Conservation (phyloP, 2,888 invertebrate genomes). For the Schrankia costaestrigalis region DNA sequence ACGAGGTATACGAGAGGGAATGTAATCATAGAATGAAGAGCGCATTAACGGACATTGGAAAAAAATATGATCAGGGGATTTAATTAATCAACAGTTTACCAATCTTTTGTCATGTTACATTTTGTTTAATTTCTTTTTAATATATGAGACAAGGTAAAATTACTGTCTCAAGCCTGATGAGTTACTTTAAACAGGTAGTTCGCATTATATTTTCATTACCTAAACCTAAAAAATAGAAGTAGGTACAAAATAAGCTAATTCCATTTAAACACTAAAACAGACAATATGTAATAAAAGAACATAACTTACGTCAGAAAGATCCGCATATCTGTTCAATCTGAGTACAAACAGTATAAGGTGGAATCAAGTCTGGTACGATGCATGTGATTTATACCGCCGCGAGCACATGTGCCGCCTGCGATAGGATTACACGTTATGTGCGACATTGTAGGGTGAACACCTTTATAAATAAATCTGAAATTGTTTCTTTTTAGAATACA, state of each 20-base stretch:
- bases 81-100: no score
- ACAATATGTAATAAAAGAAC: background rate
- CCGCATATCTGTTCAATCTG: constrained; percentile 23
- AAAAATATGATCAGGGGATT: no score
- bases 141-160: no score
- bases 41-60: no score
- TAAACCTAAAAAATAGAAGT: background rate
- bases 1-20: no score
- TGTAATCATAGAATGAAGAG: no score
- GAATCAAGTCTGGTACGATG: constrained; percentile 30
- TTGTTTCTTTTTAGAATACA: background rate
- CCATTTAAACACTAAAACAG: background rate
- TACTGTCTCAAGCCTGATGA: no score
- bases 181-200: no score
- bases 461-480: background rate
- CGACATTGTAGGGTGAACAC: constrained; percentile 5
- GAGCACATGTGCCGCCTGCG: constrained; percentile 40
- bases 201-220: no score
- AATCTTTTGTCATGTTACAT: no score
- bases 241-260: background rate
- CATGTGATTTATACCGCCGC: constrained; percentile 33
- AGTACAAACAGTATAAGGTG: constrained; percentile 28
- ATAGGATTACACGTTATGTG: constrained; percentile 41
- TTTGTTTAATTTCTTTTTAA: no score
- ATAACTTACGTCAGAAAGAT: constrained; percentile 1